phyloP scores from a whole-genome alignment of 2,888 invertebrate species.

The Drosophila histrio region DNA sequence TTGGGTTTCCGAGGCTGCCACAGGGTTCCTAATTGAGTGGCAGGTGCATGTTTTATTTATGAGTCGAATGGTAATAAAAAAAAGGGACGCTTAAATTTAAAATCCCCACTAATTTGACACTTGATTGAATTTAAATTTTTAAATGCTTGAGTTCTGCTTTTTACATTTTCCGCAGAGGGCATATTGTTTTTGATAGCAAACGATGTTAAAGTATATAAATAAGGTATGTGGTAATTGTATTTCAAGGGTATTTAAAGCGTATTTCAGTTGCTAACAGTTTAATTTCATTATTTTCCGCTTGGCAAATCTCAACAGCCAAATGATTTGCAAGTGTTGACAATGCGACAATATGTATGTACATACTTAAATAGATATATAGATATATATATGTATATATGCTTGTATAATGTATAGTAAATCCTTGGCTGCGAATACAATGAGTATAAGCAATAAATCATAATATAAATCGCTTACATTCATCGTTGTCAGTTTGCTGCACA shows the following conservation, averaged over 20 bases:
- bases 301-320: conserved; percentile 41
- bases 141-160: conserved; percentile 34
- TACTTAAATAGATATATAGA: conserved; percentile 1
- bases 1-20: conserved; percentile 8
- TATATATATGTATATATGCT: background rate
- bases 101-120: conserved; percentile 79
- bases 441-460: conserved; percentile 79
- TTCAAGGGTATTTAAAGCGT: no score
- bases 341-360: conserved; percentile 36
- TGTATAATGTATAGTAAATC: conserved; percentile 41
- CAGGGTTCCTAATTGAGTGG: conserved; percentile 69
- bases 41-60: conserved; percentile 77
- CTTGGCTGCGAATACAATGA: conserved; percentile 64
- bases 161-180: background rate
- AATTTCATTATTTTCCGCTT: no score
- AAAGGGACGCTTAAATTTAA: conserved; percentile 68
- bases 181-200: no score
- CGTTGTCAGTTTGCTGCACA: conserved; percentile 76
- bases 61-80: conserved; percentile 49
- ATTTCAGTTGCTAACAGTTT: no score
- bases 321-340: conserved; percentile 77
- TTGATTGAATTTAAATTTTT: conserved; percentile 77
- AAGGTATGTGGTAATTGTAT: no score
- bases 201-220: no score
- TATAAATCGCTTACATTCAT: conserved; percentile 81